These are phyloP conservation scores for Pocillopora grandis DNA, from an alignment of 92 coral and sea anemone species.

Conservation along the genomic window DNA sequence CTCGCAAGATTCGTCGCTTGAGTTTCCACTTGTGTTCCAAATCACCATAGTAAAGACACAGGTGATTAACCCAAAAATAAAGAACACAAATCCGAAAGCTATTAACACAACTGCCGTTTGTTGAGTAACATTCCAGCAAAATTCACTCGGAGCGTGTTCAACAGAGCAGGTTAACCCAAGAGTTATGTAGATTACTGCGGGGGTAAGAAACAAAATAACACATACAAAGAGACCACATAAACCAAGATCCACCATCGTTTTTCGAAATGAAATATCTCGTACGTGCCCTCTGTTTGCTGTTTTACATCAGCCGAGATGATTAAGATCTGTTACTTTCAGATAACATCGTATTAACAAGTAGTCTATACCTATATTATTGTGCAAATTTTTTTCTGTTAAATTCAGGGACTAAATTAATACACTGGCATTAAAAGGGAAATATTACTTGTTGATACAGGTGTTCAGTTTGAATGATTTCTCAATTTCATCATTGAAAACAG, in stretches of 20 bases:
- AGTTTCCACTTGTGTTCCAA: conserved; percentile 8
- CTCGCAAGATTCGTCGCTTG: background rate
- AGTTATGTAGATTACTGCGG: conserved; percentile 22
- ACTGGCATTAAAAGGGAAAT: background rate
- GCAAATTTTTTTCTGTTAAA: conserved; percentile 10
- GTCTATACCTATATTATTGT: conserved; percentile 23
- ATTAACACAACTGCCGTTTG: conserved; percentile 23
- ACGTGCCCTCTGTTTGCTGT: conserved; percentile 15
- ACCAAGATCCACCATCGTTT: conserved; percentile 37
- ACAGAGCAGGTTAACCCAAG: conserved; percentile 14
- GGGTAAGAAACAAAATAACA: conserved; percentile 21
- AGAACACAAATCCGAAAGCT: conserved; percentile 24
- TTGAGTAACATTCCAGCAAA: conserved; percentile 30
- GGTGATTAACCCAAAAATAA: conserved; percentile 26
- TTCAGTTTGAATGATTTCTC: background rate
- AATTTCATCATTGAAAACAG: background rate
- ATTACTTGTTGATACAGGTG: background rate
- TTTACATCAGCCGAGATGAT: background rate
- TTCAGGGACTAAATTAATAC: conserved; percentile 22
- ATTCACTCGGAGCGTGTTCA: background rate
- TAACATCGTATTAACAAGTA: conserved; percentile 11
- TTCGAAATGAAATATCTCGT: background rate
- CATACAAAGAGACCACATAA: conserved; percentile 25
- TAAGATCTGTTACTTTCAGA: background rate
- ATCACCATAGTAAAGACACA: conserved; percentile 16